These are phyloP conservation scores for Gymnoscelis rufifasciata DNA, from an alignment of 2,888 invertebrate genomes.

Conservation along the genomic window DNA sequence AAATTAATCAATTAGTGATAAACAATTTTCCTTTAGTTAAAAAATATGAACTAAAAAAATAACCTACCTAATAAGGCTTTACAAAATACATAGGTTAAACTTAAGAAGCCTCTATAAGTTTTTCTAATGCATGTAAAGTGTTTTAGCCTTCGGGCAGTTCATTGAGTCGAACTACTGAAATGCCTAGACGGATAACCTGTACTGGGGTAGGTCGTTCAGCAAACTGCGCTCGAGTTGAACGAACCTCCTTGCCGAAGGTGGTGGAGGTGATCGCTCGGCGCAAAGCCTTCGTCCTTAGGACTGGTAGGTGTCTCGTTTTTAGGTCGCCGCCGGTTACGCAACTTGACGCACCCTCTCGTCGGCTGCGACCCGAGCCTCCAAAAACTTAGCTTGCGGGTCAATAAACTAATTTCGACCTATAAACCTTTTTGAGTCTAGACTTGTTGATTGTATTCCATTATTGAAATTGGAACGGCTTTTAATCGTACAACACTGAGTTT, in stretches of 20 bases:
- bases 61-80: no score
- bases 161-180: conserved; percentile 12
- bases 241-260: conserved; percentile 56
- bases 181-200: conserved; percentile 29
- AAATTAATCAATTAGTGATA: no score
- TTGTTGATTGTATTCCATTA: conserved; percentile 47
- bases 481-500: conserved; percentile 7
- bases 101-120: no score
- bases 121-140: neutral
- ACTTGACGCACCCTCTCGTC: conserved; percentile 36
- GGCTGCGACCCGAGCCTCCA: conserved; percentile 32
- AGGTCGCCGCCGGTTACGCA: conserved; percentile 53
- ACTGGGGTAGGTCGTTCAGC: conserved; percentile 36
- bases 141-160: neutral
- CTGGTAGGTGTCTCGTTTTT: conserved; percentile 50
- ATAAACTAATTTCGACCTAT: conserved; percentile 53
- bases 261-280: conserved; percentile 59
- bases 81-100: no score
- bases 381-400: conserved; percentile 43
- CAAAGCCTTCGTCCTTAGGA: conserved; percentile 56
- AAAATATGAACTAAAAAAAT: no score
- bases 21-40: no score
- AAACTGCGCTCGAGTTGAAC: conserved; percentile 44
- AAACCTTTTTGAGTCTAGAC: conserved; percentile 45
- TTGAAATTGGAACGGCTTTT: conserved; percentile 15